Conservation (phyloP, 2,797 vertebrate species). For the Spheniscus humboldti region DNA sequence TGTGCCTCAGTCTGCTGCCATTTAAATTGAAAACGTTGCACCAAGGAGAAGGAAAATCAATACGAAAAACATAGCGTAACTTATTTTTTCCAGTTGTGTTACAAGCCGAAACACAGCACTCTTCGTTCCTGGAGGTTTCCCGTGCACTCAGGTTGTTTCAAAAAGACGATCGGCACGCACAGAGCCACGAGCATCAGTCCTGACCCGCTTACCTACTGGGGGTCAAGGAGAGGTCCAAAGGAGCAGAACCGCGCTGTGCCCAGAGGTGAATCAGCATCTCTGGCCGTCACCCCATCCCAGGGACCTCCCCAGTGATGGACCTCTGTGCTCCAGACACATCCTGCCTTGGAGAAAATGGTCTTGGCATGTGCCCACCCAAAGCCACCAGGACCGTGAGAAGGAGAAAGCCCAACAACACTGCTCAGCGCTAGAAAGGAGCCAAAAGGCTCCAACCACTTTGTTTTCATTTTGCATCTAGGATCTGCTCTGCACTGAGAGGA, state of each 20-base stretch:
- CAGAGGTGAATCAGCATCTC: not conserved
- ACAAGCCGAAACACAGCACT: not conserved
- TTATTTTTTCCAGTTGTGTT: not conserved
- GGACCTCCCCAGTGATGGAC: not conserved
- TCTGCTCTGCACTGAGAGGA: not conserved
- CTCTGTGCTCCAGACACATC: not conserved
- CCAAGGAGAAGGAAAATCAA: conserved; percentile 38
- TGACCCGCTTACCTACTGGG: not conserved
- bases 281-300: not conserved
- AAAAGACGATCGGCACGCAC: not conserved
- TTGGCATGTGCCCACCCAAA: fast-evolving
- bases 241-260: not conserved
- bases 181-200: not conserved
- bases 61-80: not conserved
- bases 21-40: conserved; percentile 36
- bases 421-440: not conserved
- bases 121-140: not conserved
- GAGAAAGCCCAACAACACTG: not conserved
- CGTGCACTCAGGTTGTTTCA: not conserved
- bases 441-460: fast-evolving
- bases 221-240: not conserved
- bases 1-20: conserved; percentile 13
- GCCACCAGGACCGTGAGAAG: fast-evolving
- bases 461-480: fast-evolving
- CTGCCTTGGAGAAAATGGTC: not conserved